Conservation (phyloP, 2,888 invertebrate species). For the Metacarcinus magister region DNA sequence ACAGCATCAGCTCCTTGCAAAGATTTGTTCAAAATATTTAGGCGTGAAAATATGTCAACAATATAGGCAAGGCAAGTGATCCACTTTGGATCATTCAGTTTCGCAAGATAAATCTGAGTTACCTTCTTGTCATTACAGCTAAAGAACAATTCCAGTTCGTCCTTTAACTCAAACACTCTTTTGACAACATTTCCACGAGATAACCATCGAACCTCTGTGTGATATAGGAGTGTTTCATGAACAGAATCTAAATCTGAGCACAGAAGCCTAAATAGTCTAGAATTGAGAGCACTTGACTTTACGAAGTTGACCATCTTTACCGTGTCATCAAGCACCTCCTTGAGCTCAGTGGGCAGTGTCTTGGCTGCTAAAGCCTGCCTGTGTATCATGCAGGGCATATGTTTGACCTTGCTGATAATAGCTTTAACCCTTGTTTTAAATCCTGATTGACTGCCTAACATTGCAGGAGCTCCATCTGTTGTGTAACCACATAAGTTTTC, state of each 20-base stretch:
- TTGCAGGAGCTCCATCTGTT: constrained; percentile 62
- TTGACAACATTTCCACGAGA: constrained; percentile 6
- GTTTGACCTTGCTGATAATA: constrained; percentile 40
- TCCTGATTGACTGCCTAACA: constrained; percentile 65
- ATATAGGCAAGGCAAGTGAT: constrained; percentile 60
- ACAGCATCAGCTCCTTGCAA: constrained; percentile 71
- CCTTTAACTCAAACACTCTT: constrained; percentile 20
- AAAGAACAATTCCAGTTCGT: constrained; percentile 47
- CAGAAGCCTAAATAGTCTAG: constrained; percentile 56
- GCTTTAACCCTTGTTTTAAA: constrained; percentile 62
- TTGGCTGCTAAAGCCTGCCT: constrained; percentile 60
- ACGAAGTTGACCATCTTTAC: constrained; percentile 59
- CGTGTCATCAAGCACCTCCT: constrained; percentile 43
- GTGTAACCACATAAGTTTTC: constrained; percentile 53
- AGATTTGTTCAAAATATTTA: constrained; percentile 64
- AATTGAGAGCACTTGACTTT: constrained; percentile 57
- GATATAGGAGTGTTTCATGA: constrained; percentile 29
- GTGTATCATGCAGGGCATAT: constrained; percentile 53
- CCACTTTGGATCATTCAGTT: constrained; percentile 65
- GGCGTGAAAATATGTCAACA: constrained; percentile 65
- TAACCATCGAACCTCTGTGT: constrained; percentile 30
- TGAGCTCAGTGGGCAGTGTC: constrained; percentile 54
- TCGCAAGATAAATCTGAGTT: constrained; percentile 54
- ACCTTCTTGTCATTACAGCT: constrained; percentile 53
- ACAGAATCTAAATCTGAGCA: constrained; percentile 59